Conservation (phyloP, 2,113 vertebrate species). For the Emydocephalus ijimae region DNA sequence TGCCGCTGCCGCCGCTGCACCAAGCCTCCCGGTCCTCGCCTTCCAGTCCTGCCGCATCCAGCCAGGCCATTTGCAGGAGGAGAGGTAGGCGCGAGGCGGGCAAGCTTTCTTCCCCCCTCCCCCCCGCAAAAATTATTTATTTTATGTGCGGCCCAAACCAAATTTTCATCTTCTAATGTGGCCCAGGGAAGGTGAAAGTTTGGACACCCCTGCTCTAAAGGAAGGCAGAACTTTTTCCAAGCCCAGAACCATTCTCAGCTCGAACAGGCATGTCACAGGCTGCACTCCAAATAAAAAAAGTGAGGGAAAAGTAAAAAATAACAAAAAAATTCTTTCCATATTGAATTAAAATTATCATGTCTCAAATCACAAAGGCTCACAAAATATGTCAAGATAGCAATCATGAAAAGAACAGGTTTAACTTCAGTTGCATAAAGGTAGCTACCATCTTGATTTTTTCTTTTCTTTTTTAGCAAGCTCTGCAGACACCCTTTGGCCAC, state of each 20-base stretch:
- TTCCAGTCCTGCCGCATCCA: too few species aligned
- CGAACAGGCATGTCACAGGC: background rate
- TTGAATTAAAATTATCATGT: background rate
- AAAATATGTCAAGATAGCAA: background rate
- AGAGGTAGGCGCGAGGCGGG: too few species aligned
- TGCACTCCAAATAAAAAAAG: background rate
- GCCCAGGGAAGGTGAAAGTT: too few species aligned
- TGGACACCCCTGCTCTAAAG: background rate
- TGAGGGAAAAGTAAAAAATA: background rate
- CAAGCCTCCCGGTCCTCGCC: too few species aligned
- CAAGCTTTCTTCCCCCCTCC: too few species aligned
- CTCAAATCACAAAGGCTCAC: background rate
- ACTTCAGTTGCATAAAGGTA: background rate
- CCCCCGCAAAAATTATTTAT: too few species aligned
- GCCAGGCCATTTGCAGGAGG: too few species aligned
- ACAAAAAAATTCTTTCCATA: background rate
- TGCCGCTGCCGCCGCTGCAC: too few species aligned
- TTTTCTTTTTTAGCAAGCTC: background rate
- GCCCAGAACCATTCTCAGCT: background rate
- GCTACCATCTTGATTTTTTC: background rate
- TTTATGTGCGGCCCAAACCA: too few species aligned
- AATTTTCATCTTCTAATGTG: too few species aligned
- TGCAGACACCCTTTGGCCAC: background rate
- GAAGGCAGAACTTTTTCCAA: background rate
- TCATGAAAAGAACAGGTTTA: background rate